These are phyloP conservation scores for Chitala chitala DNA, from an alignment of 2,113 vertebrate species.

Conservation along the genomic window DNA sequence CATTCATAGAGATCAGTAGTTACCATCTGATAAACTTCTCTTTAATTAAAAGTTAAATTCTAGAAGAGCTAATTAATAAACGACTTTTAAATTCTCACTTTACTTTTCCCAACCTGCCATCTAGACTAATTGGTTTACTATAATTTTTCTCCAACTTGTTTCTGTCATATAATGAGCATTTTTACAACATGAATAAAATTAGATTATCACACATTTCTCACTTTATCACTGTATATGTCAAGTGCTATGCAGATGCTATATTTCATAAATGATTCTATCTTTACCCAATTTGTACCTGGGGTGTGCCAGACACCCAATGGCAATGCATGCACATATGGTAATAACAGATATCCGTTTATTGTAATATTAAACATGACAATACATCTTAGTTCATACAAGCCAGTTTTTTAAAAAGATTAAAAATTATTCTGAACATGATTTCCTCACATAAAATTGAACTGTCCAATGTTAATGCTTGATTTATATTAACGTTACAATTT, in stretches of 20 bases:
- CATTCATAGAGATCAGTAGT: conserved; percentile 11
- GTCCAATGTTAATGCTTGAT: too few species aligned
- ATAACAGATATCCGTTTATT: background rate
- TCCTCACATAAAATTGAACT: too few species aligned
- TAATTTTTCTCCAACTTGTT: background rate
- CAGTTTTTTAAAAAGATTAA: too few species aligned
- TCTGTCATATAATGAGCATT: background rate
- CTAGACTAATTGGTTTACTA: background rate
- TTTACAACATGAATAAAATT: conserved; percentile 15
- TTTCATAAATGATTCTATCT: background rate
- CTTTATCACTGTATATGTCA: background rate
- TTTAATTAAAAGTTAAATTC: conserved; percentile 17
- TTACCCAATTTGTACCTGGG: background rate
- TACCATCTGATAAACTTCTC: conserved; percentile 15
- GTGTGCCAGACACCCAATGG: background rate
- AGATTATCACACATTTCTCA: background rate
- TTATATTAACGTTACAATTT: too few species aligned
- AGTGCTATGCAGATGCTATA: background rate
- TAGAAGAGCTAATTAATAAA: conserved; percentile 9
- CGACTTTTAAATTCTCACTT: conserved; percentile 5
- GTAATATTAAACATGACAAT: background rate
- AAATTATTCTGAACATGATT: too few species aligned
- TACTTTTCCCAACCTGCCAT: background rate
- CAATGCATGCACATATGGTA: background rate
- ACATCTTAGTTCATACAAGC: background rate